Base-by-base conservation (phyloP, 2,797 vertebrate genomes). In the Mareca strepera region DNA sequence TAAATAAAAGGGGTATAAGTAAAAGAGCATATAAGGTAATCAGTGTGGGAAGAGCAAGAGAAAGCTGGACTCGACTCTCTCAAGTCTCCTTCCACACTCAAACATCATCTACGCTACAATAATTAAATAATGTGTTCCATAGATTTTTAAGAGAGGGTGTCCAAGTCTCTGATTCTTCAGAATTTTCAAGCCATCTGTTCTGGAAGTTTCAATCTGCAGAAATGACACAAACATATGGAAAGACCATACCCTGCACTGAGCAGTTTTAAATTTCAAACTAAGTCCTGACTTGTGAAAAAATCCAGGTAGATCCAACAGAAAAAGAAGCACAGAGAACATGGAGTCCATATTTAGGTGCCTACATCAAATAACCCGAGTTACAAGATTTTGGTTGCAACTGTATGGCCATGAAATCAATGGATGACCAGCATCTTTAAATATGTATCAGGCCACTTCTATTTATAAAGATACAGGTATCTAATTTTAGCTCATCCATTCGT, bases 161-260 rank as follows among this genome's bases (percentile, higher is more conserved):
- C 92, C 94, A 96, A 95, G 78, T 75, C 82, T 84, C 82, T 84
- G 77, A 86, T 90, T 90, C 85, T 93, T 91, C 82, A 90, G 77
- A 88, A 90, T 88, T 62, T 93, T 96, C 70, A 84, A 67, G 88
- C 94, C 94, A 95, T 94, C 92, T 96, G 95, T 90, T 94, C 88
- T 90, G 88, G 93, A 94, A 88, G 85, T 90, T 91, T 82, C 85
- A 96, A 75, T 95, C 87, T 94, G 92, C 73, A 90, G 87, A 96
- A 94, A 92, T 77, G 78, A 60, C 77, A 92, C 59, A 92, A 95
- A 88, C 94, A 97, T 88, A 96, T 83, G 92, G 89, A 83, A 90
- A 77, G 78, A 90, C 69, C 82, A 56, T 50, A 81, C 67, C 66
- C 67, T 46, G 67, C 78, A 79, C 41, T 39, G 44, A 90, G 52